Percentiles rank a stretch among this genome's conserved stretches.
Conservation (phyloP, 2,113 vertebrate genomes). For the Siphamia tubifer region DNA sequence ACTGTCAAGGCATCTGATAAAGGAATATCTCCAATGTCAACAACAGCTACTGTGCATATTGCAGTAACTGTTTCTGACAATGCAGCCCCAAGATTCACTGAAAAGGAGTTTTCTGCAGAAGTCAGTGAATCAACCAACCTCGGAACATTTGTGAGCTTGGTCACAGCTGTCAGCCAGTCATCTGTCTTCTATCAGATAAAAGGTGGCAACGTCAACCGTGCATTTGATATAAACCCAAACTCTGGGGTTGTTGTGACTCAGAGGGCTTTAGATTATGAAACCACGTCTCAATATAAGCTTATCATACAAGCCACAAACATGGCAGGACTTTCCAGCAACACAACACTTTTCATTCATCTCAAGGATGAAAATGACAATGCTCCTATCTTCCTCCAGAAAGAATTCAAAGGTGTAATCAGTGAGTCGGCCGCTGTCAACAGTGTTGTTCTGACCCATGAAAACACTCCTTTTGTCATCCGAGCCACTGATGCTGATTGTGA, state of each 20-base stretch:
- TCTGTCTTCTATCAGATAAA: slow-evolving; percentile 94
- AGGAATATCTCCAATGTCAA: slow-evolving; percentile 85
- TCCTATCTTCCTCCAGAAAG: slow-evolving; percentile 84
- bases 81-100: slow-evolving; percentile 88
- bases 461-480: slow-evolving; percentile 89
- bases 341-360: slow-evolving; percentile 86
- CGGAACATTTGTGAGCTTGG: slow-evolving; percentile 88
- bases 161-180: slow-evolving; percentile 89
- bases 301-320: slow-evolving; percentile 94
- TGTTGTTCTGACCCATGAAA: slow-evolving; percentile 88
- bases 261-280: slow-evolving; percentile 90
- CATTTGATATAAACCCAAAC: slow-evolving; percentile 92
- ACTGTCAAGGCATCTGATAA: slow-evolving; percentile 89
- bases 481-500: slow-evolving; percentile 90
- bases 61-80: slow-evolving; percentile 92
- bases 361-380: slow-evolving; percentile 95
- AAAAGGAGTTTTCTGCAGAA: slow-evolving; percentile 88
- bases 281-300: slow-evolving; percentile 81
- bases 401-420: slow-evolving; percentile 90
- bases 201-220: slow-evolving; percentile 85
- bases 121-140: slow-evolving; percentile 84
- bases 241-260: slow-evolving; percentile 91
- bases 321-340: slow-evolving; percentile 89
- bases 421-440: slow-evolving; percentile 89
- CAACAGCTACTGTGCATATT: slow-evolving; percentile 84